Conservation (phyloP, 2,113 vertebrate genomes). For the Haemorhous mexicanus region DNA sequence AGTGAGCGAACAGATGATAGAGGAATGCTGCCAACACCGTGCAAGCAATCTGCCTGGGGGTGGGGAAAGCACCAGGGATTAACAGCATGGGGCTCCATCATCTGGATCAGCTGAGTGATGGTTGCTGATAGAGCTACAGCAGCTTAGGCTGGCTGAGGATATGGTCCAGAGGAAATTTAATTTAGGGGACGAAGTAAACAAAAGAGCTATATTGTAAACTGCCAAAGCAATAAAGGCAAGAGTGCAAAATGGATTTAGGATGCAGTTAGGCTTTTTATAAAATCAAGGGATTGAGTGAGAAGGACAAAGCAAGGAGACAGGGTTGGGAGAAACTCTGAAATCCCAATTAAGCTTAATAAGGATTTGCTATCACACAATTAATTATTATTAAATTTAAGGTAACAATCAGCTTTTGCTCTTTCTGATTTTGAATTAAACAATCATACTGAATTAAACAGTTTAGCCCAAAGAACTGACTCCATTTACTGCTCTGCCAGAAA, state of each 20-base stretch:
- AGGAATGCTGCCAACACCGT: neutral
- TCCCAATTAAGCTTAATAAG: neutral
- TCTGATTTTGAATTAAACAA: neutral
- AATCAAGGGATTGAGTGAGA: neutral
- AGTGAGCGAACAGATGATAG: conserved; percentile 19
- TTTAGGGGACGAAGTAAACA: neutral
- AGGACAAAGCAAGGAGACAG: conserved; percentile 11
- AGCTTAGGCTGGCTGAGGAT: neutral
- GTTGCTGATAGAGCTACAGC: neutral
- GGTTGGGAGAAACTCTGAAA: neutral
- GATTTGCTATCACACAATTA: neutral
- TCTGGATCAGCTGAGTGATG: neutral
- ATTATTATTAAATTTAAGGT: neutral
- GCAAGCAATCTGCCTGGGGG: neutral
- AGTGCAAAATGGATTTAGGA: conserved; percentile 32
- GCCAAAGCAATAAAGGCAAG: neutral
- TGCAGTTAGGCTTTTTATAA: neutral
- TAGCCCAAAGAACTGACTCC: neutral
- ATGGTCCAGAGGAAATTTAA: neutral
- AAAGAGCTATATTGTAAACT: neutral
- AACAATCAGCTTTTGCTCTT: neutral
- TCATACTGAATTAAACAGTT: neutral
- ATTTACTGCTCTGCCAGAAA: neutral
- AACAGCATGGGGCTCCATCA: neutral
- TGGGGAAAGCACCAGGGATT: neutral